These are phyloP conservation scores for Phrynosoma platyrhinos DNA, from an alignment of 2,113 vertebrate species.

Conservation along the genomic window DNA sequence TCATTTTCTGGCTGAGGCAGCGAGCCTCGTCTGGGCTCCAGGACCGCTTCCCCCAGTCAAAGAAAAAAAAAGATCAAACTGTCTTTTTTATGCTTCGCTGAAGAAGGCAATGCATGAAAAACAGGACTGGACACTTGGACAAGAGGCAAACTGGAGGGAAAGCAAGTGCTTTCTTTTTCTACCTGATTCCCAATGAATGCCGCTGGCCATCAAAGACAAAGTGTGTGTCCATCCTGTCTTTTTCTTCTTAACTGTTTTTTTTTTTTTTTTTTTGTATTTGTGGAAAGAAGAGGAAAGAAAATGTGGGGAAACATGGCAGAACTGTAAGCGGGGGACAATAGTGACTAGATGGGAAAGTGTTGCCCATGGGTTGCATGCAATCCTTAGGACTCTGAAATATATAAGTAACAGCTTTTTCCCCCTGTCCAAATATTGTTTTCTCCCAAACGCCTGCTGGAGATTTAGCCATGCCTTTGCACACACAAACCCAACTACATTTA, in stretches of 20 bases:
- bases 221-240: not conserved
- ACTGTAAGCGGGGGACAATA: no score
- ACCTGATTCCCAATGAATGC: no score
- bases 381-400: no score
- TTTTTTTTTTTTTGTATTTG: not conserved
- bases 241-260: not conserved
- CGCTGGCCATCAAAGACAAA: not conserved
- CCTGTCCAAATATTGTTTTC: no score
- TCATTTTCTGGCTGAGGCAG: constrained; percentile 1
- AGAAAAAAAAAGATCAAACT: not conserved
- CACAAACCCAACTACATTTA: no score
- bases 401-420: no score
- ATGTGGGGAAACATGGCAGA: not conserved
- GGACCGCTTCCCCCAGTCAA: not conserved
- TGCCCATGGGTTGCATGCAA: no score
- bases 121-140: not conserved
- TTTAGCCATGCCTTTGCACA: no score
- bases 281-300: not conserved
- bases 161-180: not conserved
- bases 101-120: not conserved
- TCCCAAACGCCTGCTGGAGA: no score
- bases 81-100: not conserved
- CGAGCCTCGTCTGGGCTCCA: not conserved
- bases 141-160: not conserved
- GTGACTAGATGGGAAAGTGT: no score